phyloP scores from a whole-genome alignment of 2,113 vertebrate genomes.

The Mellivora capensis region DNA sequence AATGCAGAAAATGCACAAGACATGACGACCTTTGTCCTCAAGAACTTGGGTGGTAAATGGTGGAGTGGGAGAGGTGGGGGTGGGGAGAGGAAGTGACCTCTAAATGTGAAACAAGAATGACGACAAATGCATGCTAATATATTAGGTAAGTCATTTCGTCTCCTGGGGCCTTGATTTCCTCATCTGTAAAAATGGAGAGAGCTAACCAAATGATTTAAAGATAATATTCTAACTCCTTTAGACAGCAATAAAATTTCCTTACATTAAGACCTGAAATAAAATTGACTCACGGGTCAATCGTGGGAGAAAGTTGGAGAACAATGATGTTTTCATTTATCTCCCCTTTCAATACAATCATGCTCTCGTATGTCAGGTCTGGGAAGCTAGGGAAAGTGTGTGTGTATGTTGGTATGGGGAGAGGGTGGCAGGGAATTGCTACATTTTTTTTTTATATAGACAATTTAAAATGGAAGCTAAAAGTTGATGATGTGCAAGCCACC shows the following conservation, averaged over 20 bases:
- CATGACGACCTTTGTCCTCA: background rate
- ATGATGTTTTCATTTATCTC: background rate
- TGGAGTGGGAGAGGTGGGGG: background rate
- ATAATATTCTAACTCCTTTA: background rate
- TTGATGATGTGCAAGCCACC: background rate
- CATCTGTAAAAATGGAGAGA: background rate
- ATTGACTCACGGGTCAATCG: background rate
- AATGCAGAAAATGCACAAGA: background rate
- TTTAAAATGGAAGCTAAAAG: background rate
- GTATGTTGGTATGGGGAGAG: background rate
- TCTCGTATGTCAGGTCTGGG: background rate
- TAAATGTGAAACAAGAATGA: background rate
- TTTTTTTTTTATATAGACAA: background rate
- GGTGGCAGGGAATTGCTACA: background rate
- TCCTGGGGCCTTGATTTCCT: background rate
- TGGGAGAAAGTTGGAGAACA: background rate
- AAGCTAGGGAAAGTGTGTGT: background rate
- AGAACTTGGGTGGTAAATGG: background rate
- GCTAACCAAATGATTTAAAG: constrained; percentile 22
- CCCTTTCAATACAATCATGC: background rate
- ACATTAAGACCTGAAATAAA: constrained; percentile 15
- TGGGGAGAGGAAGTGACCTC: background rate
- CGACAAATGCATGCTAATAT: background rate
- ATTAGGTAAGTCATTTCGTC: background rate
- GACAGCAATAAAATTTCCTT: background rate